phyloP scores from a whole-genome alignment of 1,140 invertebrate species.

The Drosophila nigrodunni region DNA sequence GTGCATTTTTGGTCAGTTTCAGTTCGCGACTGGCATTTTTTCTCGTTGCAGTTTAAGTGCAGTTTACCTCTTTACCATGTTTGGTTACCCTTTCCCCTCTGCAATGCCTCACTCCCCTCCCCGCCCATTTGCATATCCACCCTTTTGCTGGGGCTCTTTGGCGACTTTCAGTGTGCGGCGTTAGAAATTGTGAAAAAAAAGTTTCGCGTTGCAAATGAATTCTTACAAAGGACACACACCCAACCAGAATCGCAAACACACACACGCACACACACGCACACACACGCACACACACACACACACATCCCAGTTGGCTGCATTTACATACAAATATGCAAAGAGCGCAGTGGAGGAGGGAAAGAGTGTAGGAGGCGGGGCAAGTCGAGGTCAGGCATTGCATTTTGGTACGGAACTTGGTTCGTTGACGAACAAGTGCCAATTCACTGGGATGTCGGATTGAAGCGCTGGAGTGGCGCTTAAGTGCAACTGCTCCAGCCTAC shows the following conservation, averaged over 20 bases:
- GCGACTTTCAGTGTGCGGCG: constrained; percentile 77
- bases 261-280: constrained; percentile 42
- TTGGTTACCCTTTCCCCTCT: constrained; percentile 30
- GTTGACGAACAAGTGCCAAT: constrained; percentile 77
- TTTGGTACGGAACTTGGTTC: constrained; percentile 74
- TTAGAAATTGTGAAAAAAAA: constrained; percentile 83
- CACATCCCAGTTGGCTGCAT: constrained; percentile 39
- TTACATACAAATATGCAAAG: constrained; percentile 6
- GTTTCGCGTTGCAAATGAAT: constrained; percentile 79
- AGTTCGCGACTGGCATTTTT: constrained; percentile 75
- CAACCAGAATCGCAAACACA: constrained; percentile 33
- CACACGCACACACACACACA: constrained; percentile 45
- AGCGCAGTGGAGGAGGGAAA: background rate
- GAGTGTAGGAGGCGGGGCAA: too few species aligned
- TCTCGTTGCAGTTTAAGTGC: constrained; percentile 81
- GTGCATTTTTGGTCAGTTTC: constrained; percentile 81
- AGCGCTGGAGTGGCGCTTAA: constrained; percentile 76
- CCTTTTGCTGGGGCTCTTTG: constrained; percentile 46
- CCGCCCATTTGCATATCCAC: constrained; percentile 3
- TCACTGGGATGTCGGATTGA: constrained; percentile 70
- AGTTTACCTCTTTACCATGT: constrained; percentile 77
- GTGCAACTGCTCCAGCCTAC: constrained; percentile 50
- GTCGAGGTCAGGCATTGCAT: constrained; percentile 56
- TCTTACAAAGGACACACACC: constrained; percentile 75
- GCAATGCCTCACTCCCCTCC: background rate